Base-by-base conservation (phyloP, 2,797 vertebrate species). In the Cirrhinus molitorella region DNA sequence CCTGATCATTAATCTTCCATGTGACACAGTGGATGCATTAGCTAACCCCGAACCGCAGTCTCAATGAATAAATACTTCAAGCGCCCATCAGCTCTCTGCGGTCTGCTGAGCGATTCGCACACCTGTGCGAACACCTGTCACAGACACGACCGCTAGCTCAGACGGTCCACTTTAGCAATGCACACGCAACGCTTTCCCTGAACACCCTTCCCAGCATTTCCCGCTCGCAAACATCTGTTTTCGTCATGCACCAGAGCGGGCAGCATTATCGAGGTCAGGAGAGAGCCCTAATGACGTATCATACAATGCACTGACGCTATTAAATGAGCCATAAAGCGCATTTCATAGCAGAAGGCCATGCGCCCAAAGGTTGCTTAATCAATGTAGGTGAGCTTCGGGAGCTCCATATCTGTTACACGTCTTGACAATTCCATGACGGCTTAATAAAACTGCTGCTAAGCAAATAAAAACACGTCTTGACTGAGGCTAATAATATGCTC, bases 171-270 rank as follows among this genome's bases (percentile, higher is more conserved):
- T 49, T 14, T 23, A 34, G 25, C 45, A 63, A 19, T 13, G 23
- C 43, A 49, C 59, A 34, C 37, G 3, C 53, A 76, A 11, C n/a
- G 31, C 16, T 47, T 31, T 63, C 23, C 57, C 75, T 47, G 1
- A 77, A 28, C 23, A 1, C 11, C 21, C 19, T 34, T 25, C 17
- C 19, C 34, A 19, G 28, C 75, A 47, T 34, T 51, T 9, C 19
- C 43, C 13, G 40, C 75, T 47, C 25, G 40, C 14, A 51, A 78
- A 78, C 76, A 78, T 78, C 76, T 65, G 59, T 78, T 78, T 49
- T n/a, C 17, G 1, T 78, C 59, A 65, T 65, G 76, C 43, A 49
- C 17, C 76, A 23, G 12, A 16, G 49, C 19, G 12, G n/a, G 71
- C 11, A 7, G 28, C 1, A 28, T 65, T 78, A 78, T 34, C 31